Percentiles rank a stretch among this genome's conserved stretches.
Conservation (phyloP, 2,888 invertebrate genomes). For the Priapulus caudatus region DNA sequence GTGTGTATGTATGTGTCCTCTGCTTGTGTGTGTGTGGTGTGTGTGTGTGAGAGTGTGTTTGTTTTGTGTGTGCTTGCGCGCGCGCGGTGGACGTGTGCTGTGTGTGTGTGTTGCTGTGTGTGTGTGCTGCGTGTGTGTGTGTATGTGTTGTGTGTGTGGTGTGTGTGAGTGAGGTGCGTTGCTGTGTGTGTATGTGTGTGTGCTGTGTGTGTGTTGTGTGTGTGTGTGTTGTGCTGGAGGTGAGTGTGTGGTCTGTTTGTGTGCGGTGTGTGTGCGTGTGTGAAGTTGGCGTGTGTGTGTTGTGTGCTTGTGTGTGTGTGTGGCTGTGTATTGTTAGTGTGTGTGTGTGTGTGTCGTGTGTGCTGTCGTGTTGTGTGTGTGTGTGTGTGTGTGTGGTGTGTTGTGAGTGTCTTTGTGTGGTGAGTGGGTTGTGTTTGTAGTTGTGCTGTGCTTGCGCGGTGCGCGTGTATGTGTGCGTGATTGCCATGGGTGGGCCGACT, state of each 20-base stretch:
- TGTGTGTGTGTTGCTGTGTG: too few relatives aligned
- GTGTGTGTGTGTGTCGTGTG: too few relatives aligned
- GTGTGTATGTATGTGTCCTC: neutral
- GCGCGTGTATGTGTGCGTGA: neutral
- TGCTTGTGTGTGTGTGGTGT: slow-evolving; percentile 1
- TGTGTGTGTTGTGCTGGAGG: neutral
- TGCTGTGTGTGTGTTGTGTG: slow-evolving; percentile 4
- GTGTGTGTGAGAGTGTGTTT: neutral
- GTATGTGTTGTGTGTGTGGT: neutral
- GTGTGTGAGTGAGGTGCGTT: slow-evolving; percentile 6
- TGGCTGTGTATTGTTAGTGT: too few relatives aligned
- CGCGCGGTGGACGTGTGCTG: too few relatives aligned
- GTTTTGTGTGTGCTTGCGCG: too few relatives aligned
- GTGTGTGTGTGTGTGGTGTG: too few relatives aligned
- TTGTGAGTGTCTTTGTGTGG: neutral
- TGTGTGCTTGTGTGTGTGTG: slow-evolving; percentile 3
- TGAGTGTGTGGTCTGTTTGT: neutral
- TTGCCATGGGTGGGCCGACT: too few relatives aligned
- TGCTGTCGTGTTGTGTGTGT: too few relatives aligned
- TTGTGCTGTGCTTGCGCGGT: neutral
- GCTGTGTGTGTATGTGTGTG: slow-evolving; percentile 6
- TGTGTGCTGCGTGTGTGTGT: too few relatives aligned
- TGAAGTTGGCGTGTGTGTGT: too few relatives aligned
- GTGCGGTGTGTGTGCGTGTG: neutral
- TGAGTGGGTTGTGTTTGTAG: slow-evolving; percentile 1